phyloP scores from a whole-genome alignment of 2,888 invertebrate genomes.

The Tenthredo notha region DNA sequence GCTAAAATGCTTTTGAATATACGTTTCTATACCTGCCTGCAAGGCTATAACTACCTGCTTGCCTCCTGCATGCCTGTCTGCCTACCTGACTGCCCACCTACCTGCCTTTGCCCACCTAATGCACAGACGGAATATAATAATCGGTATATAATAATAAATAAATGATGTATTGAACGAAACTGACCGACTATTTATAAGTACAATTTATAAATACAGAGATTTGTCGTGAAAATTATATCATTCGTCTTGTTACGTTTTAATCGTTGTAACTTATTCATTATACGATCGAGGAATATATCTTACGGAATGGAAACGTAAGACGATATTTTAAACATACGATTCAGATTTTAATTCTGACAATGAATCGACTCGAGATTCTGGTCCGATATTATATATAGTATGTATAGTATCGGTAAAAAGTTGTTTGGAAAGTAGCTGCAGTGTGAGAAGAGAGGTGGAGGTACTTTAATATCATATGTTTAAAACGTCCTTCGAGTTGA shows the following conservation, averaged over 20 bases:
- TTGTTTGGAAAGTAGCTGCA: slow-evolving; percentile 38
- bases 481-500: background rate
- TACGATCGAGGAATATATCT: background rate
- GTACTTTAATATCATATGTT: background rate
- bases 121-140: slow-evolving; percentile 18
- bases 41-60: slow-evolving; percentile 22
- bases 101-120: slow-evolving; percentile 37
- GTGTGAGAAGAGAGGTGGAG: slow-evolving; percentile 19
- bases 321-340: background rate
- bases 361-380: background rate
- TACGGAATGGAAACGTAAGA: background rate
- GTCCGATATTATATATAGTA: background rate
- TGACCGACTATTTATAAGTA: background rate
- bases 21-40: slow-evolving; percentile 35
- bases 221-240: background rate
- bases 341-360: slow-evolving; percentile 4
- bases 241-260: background rate
- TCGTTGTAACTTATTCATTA: background rate
- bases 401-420: slow-evolving; percentile 10
- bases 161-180: background rate
- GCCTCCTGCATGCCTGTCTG: slow-evolving; percentile 29
- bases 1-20: slow-evolving; percentile 33
- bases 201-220: background rate
- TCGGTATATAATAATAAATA: background rate
- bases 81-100: slow-evolving; percentile 36